Conservation (phyloP, 2,113 vertebrate genomes). For the Gambusia holbrooki region DNA sequence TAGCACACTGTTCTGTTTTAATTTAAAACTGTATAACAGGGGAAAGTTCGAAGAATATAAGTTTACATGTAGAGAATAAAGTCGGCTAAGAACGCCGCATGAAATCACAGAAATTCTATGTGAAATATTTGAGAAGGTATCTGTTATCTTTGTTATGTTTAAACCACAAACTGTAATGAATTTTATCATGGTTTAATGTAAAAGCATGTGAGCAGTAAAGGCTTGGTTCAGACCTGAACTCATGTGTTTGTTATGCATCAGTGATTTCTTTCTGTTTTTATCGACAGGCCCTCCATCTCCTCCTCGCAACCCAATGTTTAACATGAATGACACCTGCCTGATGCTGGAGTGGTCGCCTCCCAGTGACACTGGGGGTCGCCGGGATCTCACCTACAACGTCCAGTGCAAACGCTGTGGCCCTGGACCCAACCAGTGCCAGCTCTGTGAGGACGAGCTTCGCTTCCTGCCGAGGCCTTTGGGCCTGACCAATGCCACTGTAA, state of each 20-base stretch:
- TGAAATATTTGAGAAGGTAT: no score
- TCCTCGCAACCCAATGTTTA: constrained; percentile 87
- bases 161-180: neutral
- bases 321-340: constrained; percentile 92
- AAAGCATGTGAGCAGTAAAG: neutral
- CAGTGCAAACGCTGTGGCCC: constrained; percentile 90
- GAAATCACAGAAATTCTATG: no score
- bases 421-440: constrained; percentile 83
- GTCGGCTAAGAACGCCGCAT: no score
- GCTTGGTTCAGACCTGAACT: neutral
- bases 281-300: constrained; percentile 86
- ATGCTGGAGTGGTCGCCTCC: constrained; percentile 95
- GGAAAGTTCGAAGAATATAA: no score
- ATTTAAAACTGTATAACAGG: no score
- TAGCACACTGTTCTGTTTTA: neutral
- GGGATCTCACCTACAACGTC: constrained; percentile 93
- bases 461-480: constrained; percentile 89
- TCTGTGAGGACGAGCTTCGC: constrained; percentile 90
- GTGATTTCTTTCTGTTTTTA: neutral
- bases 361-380: constrained; percentile 89
- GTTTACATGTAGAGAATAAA: no score
- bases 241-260: neutral
- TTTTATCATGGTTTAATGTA: no score
- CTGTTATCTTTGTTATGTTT: neutral
- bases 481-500: constrained; percentile 87